Percentiles rank a stretch among this genome's conserved stretches.
phyloP scores from a whole-genome alignment of 1,140 invertebrate genomes.

The Drosophila parabipectinata region DNA sequence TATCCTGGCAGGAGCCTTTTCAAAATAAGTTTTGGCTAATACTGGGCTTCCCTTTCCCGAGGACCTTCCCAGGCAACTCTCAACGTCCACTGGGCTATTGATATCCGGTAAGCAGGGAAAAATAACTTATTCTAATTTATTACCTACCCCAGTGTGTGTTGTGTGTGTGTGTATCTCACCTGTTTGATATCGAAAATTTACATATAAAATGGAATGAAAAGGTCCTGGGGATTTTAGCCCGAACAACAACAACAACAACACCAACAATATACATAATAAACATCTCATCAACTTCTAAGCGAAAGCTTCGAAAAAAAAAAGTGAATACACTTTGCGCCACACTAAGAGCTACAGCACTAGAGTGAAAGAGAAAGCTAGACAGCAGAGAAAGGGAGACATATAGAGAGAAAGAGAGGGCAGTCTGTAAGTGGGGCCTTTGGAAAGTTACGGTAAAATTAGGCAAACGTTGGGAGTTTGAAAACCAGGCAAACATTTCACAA shows the following conservation, averaged over 20 bases:
- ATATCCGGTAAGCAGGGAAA: conserved; percentile 25
- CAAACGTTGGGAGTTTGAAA: conserved; percentile 54
- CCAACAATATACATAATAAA: conserved; percentile 67
- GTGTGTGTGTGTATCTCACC: conserved; percentile 33
- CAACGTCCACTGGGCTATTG: conserved; percentile 17
- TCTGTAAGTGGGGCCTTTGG: background rate
- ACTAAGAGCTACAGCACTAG: background rate
- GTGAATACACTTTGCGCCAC: conserved; percentile 25
- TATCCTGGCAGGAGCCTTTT: background rate
- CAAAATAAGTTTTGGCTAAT: background rate
- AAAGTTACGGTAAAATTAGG: conserved; percentile 44
- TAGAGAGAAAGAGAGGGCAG: background rate
- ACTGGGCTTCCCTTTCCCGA: background rate
- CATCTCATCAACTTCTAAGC: conserved; percentile 65
- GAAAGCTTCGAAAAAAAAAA: conserved; percentile 9
- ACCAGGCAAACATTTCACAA: conserved; percentile 59
- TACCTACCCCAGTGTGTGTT: conserved; percentile 7
- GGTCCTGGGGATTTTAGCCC: conserved; percentile 12
- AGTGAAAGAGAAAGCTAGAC: background rate
- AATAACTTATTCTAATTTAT: conserved; percentile 71
- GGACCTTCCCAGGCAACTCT: too few species aligned
- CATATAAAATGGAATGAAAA: conserved; percentile 55
- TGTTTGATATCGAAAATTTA: conserved; percentile 61
- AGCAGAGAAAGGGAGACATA: background rate
- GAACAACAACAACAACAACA: conserved; percentile 3